These are phyloP conservation scores for Eupristina koningsbergeri DNA, from an alignment of 1,140 invertebrate species.

Conservation along the genomic window DNA sequence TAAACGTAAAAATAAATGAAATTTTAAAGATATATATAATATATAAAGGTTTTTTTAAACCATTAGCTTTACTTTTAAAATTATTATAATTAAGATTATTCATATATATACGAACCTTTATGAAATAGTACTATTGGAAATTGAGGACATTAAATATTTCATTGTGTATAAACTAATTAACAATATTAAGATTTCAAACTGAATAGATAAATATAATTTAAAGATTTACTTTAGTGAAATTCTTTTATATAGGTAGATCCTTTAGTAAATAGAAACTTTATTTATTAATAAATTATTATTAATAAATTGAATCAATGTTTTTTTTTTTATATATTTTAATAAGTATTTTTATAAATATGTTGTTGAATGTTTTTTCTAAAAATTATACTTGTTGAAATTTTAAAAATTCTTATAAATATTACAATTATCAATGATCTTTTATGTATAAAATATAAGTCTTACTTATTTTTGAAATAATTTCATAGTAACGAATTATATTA, in stretches of 20 bases:
- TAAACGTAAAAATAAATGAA: no score
- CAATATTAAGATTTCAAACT: conserved; percentile 2
- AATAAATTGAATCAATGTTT: background rate
- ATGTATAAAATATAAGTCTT: background rate
- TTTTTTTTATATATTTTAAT: conserved; percentile 13
- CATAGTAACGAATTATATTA: no score
- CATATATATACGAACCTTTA: background rate
- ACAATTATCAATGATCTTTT: background rate
- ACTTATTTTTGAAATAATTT: no score
- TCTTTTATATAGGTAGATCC: background rate
- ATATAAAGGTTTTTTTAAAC: no score
- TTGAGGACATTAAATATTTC: background rate
- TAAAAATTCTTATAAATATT: background rate
- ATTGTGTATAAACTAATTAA: background rate
- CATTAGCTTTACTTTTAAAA: no score
- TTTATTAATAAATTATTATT: no score
- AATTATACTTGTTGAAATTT: conserved; percentile 13
- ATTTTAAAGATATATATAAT: no score
- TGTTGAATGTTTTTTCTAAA: conserved; percentile 16
- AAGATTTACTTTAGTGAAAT: conserved; percentile 29
- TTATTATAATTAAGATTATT: background rate
- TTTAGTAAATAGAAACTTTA: conserved; percentile 4
- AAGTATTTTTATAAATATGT: conserved; percentile 17
- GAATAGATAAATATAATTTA: conserved; percentile 11
- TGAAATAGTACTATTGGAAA: background rate